Base-by-base conservation (phyloP, 2,113 vertebrate genomes). In the Macquaria ambigua region DNA sequence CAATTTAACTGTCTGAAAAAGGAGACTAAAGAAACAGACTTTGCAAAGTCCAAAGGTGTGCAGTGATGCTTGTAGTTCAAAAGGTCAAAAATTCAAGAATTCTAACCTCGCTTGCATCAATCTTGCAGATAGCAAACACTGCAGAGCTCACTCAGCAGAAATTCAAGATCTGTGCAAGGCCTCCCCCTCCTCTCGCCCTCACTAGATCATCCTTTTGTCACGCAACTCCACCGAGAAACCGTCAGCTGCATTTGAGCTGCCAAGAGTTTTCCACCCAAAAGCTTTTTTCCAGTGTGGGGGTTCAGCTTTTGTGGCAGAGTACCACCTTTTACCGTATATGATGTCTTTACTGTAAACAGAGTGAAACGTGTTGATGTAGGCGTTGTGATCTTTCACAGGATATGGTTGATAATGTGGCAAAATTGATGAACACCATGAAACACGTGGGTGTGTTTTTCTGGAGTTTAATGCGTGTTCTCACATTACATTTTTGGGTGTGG, bases 401-500 rank as follows among this genome's bases (percentile, higher is more conserved):
- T 52, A 41, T 5, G 23, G 5, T 52, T n/a, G 34, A 80, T 71
- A 76, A 79, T 77, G 71, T 73, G 81, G 75, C 34, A 69, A 63
- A 82, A 74, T 43, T 69, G 72, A 86, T 64, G 62, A 56, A 62
- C 34, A 31, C 25, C 59, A 12, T 66, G n/a, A 64, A 79, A 66
- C 43, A 43, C 23, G 80, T 66, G 80, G 69, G 74, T 34, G 78
- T 80, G 83, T 79, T 73, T 77, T 55, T 14, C 20, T 25, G 0
- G 23, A 31, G 46, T 77, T 78, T 41, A 50, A 53, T 11, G 56
- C 0, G 46, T 50, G 48, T 46, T 62, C 58, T 77, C 75, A 75
- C 50, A 20, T 91, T 87, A 53, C 79, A 73, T 77, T 70, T 87
- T 11, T 41, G 89, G 92, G 91, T 90, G 92, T 86, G 93, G 90